These are phyloP conservation scores for Tenthredo mesomela DNA, from an alignment of 2,888 invertebrate species.

Conservation along the genomic window DNA sequence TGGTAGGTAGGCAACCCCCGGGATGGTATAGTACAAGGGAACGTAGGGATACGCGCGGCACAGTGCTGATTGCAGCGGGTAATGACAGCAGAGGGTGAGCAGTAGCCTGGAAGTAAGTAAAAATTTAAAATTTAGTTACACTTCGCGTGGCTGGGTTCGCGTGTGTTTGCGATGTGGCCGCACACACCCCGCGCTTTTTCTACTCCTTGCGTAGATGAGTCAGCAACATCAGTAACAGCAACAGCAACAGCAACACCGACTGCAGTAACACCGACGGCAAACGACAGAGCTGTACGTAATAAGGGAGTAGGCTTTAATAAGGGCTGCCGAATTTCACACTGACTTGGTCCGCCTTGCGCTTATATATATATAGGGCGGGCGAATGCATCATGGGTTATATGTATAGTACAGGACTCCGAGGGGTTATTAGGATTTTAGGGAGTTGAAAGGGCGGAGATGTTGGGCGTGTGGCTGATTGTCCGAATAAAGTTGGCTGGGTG, in stretches of 20 bases:
- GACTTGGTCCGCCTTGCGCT: slow-evolving; percentile 68
- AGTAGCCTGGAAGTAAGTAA: slow-evolving; percentile 78
- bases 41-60: slow-evolving; percentile 62
- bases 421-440: slow-evolving; percentile 51
- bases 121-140: slow-evolving; percentile 79
- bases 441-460: slow-evolving; percentile 62
- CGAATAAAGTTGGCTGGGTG: slow-evolving; percentile 69
- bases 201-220: slow-evolving; percentile 67
- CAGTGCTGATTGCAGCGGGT: slow-evolving; percentile 76
- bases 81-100: slow-evolving; percentile 77
- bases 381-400: slow-evolving; percentile 37
- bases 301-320: slow-evolving; percentile 75
- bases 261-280: slow-evolving; percentile 27
- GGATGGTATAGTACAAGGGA: slow-evolving; percentile 58
- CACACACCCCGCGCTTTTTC: slow-evolving; percentile 60
- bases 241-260: slow-evolving; percentile 56
- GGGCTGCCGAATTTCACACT: slow-evolving; percentile 76
- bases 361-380: slow-evolving; percentile 12
- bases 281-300: slow-evolving; percentile 54
- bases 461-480: slow-evolving; percentile 72
- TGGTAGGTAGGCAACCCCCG: slow-evolving; percentile 6
- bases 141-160: slow-evolving; percentile 64
- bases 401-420: slow-evolving; percentile 40
- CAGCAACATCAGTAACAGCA: slow-evolving; percentile 61
- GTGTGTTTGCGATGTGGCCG: slow-evolving; percentile 70